A percentile compares a stretch with the other conserved stretches of the same genome.
These are phyloP conservation scores for Cherax destructor DNA, from an alignment of 1,140 invertebrate genomes.

Conservation along the genomic window DNA sequence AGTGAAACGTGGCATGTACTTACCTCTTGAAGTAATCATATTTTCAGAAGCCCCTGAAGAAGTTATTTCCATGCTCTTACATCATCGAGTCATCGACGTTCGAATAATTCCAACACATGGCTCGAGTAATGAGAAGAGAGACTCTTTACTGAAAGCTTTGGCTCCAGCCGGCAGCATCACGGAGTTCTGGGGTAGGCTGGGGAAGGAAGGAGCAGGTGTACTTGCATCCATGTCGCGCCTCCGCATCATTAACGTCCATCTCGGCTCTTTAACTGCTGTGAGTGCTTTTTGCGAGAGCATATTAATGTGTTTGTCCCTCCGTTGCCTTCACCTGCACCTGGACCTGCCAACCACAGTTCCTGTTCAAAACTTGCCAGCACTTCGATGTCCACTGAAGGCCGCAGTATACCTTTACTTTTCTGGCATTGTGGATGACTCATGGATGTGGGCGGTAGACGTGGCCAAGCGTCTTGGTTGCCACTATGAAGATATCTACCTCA, in stretches of 20 bases:
- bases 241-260: slow-evolving; percentile 17
- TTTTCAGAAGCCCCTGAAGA: not conserved
- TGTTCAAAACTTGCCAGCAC: not conserved
- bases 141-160: slow-evolving; percentile 10
- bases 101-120: not conserved
- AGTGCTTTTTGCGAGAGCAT: slow-evolving; percentile 29
- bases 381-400: not conserved
- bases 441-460: slow-evolving; percentile 34
- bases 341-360: not conserved
- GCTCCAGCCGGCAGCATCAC: slow-evolving; percentile 16
- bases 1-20: not conserved
- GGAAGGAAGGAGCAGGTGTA: slow-evolving; percentile 34
- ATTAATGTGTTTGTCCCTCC: not conserved
- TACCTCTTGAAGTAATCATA: slow-evolving; percentile 8
- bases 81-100: slow-evolving; percentile 10
- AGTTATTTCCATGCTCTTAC: slow-evolving; percentile 6
- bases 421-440: slow-evolving; percentile 19
- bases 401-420: slow-evolving; percentile 10
- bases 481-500: slow-evolving; percentile 27
- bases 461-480: slow-evolving; percentile 26
- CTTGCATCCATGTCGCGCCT: slow-evolving; percentile 40
- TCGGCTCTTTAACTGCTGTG: slow-evolving; percentile 42
- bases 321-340: slow-evolving; percentile 17
- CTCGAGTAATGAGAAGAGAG: not conserved
- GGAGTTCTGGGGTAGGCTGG: slow-evolving; percentile 41